Evolutionary conservation across 1,140 invertebrate genomes (phyloP).

Genomic region (Drosophila bipectinata): DNA sequence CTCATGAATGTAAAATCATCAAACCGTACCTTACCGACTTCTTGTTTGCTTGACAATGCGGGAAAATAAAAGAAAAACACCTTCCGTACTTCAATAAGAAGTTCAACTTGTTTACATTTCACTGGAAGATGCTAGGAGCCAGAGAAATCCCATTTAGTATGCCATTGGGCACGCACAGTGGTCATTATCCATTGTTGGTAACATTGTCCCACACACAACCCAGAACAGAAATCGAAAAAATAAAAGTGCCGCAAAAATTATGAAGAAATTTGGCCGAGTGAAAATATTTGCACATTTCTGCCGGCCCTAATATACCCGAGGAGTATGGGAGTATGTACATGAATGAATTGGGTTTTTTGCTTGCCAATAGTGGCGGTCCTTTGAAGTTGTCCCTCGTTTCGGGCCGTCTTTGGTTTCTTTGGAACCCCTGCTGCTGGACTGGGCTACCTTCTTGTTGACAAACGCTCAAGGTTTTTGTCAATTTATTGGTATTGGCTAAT

Average conservation of each 20-base stretch:
- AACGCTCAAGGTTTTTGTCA: conserved; percentile 50
- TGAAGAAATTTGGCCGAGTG: conserved; percentile 71
- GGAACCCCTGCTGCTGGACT: conserved; percentile 50
- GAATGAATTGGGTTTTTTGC: conserved; percentile 32
- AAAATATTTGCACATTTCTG: conserved; percentile 71
- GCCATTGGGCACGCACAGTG: conserved; percentile 61
- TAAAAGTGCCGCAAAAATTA: conserved; percentile 77
- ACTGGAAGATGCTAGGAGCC: conserved; percentile 26
- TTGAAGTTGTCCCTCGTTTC: conserved; percentile 55
- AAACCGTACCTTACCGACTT: conserved; percentile 29
- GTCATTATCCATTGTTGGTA: conserved; percentile 72
- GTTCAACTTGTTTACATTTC: conserved; percentile 52
- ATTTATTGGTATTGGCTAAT: conserved; percentile 37
- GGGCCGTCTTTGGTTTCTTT: conserved; percentile 37
- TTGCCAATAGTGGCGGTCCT: conserved; percentile 26
- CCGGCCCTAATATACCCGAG: conserved; percentile 6
- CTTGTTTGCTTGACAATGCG: conserved; percentile 12
- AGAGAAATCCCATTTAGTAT: conserved; percentile 46
- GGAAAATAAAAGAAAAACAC: conserved; percentile 21
- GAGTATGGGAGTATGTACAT: conserved; percentile 28
- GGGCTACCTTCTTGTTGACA: conserved; percentile 51
- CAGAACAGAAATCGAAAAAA: conserved; percentile 7
- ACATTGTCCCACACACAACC: conserved; percentile 27
- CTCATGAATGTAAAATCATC: conserved; percentile 15
- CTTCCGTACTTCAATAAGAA: conserved; percentile 35